Evolutionary conservation across 2,113 vertebrate genomes (phyloP), one percentile per base, ranked within the genome.

Genomic region (Dipodomys spectabilis): DNA sequence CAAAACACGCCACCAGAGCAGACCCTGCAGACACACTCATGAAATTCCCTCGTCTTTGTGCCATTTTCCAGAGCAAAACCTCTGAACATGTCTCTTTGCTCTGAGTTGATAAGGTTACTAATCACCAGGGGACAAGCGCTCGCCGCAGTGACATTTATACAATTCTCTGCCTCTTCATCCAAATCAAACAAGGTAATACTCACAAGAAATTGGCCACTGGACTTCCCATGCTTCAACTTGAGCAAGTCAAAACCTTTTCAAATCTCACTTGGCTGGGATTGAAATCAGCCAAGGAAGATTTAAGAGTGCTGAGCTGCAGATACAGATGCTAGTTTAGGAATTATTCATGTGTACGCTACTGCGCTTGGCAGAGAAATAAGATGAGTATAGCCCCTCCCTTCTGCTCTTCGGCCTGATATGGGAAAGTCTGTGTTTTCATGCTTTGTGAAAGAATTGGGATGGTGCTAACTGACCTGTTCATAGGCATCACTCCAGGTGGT

Each of bases 61-160:
- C 88, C 39, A 44, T 68, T 92, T 81, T 95, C 90, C 75, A 86
- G 91, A 86, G 75, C 82, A 25, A 79, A 90, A 72, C 93, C 93
- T 85, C 85, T 45, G 64, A 72, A 87, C 86, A 85, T 69, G 87
- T 80, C 93, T 95, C 94, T 94, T 95, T 92, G 92, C 93, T 94
- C 90, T 85, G 74, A 87, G 92, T 81, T 96, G 96, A 96, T 96
- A 97, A 97, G 95, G 96, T 97, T 96, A 96, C 93, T 96, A 94
- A 96, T 95, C 94, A 96, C 90, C 97, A 96, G 79, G 95, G 96
- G 95, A 96, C 90, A 90, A 93, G 90, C 86, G 85, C 91, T 95
- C 79, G 95, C 93, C 7, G 39, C 88, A 82, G 90, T 95, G 96
- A 96, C 97, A 96, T 97, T 97, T 96, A 96, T 95, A 92, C 85